These are phyloP conservation scores for Holacanthus passer DNA, from an alignment of 2,113 vertebrate species.

Conservation along the genomic window DNA sequence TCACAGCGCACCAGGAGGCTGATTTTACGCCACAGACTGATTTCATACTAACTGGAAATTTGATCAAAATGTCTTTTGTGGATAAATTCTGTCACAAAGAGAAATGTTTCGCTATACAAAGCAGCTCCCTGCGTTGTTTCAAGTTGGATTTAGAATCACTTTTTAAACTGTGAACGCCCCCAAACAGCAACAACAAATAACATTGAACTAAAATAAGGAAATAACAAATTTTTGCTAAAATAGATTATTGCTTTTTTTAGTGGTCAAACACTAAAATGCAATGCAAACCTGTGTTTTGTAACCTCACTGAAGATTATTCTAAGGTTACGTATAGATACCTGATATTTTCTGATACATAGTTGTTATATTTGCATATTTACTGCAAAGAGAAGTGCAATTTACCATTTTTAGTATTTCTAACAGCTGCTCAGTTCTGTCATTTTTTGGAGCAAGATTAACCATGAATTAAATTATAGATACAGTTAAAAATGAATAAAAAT, in stretches of 20 bases:
- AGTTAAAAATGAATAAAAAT: not conserved
- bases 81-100: slow-evolving; percentile 34
- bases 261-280: not conserved
- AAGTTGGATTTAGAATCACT: not conserved
- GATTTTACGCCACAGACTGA: slow-evolving; percentile 60
- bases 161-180: not conserved
- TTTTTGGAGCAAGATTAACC: not conserved
- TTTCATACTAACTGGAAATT: slow-evolving; percentile 64
- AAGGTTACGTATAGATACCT: not conserved
- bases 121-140: slow-evolving; percentile 3
- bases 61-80: slow-evolving; percentile 53
- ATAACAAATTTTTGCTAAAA: not conserved
- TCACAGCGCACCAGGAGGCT: slow-evolving; percentile 65
- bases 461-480: not conserved
- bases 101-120: not conserved
- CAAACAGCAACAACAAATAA: not conserved
- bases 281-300: not conserved
- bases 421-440: not conserved
- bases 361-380: not conserved
- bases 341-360: not conserved
- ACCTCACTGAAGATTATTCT: not conserved
- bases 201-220: not conserved
- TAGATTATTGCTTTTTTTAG: too few relatives aligned
- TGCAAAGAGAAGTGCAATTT: not conserved
- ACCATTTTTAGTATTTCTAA: not conserved